Evolutionary conservation across 2,888 invertebrate genomes (phyloP).

Genomic region (Agriopis leucophaearia): DNA sequence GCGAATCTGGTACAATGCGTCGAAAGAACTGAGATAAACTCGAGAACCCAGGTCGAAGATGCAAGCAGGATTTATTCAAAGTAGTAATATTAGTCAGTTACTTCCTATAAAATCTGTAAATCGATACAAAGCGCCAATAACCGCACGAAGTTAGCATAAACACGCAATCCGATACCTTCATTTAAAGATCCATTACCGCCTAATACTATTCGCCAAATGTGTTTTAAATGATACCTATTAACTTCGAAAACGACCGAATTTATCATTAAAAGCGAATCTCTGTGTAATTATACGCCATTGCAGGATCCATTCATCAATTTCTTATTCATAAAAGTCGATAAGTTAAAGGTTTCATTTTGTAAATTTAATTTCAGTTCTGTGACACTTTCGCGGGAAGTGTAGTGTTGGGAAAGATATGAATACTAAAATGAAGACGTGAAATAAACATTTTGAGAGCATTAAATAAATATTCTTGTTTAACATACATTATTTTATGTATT

Average conservation of each 20-base stretch:
- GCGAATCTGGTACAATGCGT: no score
- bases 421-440: neutral
- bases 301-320: slow-evolving; percentile 74
- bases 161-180: slow-evolving; percentile 36
- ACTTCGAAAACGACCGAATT: slow-evolving; percentile 39
- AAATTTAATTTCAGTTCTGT: slow-evolving; percentile 74
- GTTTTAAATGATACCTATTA: slow-evolving; percentile 49
- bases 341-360: slow-evolving; percentile 78
- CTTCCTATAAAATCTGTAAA: neutral
- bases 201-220: slow-evolving; percentile 47
- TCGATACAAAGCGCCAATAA: slow-evolving; percentile 31
- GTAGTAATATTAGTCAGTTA: neutral
- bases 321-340: slow-evolving; percentile 76
- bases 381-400: slow-evolving; percentile 52
- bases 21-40: no score
- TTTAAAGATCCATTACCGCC: slow-evolving; percentile 38
- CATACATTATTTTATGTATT: no score
- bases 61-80: no score
- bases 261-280: slow-evolving; percentile 45
- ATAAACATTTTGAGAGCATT: neutral
- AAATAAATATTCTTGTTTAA: neutral
- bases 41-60: no score
- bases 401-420: slow-evolving; percentile 48
- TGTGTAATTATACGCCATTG: slow-evolving; percentile 60
- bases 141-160: slow-evolving; percentile 31